A percentile compares a stretch with the other conserved stretches of the same genome.
These are phyloP conservation scores for Acanthosepion lycidas DNA, from an alignment of 2,888 invertebrate species.

Conservation along the genomic window DNA sequence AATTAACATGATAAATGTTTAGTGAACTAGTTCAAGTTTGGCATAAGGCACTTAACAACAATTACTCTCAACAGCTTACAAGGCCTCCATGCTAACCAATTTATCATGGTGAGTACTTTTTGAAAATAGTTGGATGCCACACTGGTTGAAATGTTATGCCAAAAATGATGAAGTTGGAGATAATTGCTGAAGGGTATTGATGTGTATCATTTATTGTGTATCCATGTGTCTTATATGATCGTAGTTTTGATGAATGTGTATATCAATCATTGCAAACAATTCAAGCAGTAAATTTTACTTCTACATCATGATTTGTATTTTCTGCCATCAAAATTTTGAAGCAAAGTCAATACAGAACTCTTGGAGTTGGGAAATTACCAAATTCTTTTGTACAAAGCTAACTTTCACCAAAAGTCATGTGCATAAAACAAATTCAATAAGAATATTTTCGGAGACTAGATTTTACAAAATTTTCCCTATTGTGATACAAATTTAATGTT, in stretches of 20 bases:
- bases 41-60: no score
- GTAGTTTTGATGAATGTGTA: background rate
- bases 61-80: no score
- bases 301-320: background rate
- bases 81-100: no score
- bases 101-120: no score
- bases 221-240: background rate
- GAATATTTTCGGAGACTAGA: background rate
- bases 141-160: background rate
- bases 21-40: no score
- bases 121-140: background rate
- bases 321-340: background rate
- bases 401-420: background rate
- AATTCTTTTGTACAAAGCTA: background rate
- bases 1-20: no score
- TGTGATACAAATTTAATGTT: background rate
- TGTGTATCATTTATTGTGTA: background rate
- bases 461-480: background rate
- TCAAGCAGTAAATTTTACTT: background rate
- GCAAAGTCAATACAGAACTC: background rate
- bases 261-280: background rate
- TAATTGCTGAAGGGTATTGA: background rate
- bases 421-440: background rate
- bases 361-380: background rate
- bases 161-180: background rate